These are phyloP conservation scores for Lipophrys pholis DNA, from an alignment of 2,113 vertebrate species.

Conservation along the genomic window DNA sequence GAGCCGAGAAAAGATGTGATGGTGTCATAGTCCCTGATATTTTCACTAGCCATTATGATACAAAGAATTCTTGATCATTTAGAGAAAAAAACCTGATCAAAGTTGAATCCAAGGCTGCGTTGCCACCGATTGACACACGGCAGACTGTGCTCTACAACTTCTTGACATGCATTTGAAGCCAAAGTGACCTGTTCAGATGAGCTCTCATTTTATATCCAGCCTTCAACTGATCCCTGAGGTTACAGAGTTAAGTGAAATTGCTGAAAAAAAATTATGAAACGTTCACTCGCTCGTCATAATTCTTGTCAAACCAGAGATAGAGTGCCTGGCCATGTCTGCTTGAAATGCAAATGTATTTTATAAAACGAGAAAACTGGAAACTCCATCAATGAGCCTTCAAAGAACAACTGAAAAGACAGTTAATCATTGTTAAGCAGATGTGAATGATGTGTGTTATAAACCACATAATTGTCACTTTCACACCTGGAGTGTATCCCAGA, in stretches of 20 bases:
- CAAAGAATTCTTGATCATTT: neutral
- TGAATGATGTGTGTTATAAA: too few relatives aligned
- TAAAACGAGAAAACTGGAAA: too few relatives aligned
- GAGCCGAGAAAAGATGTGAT: slow-evolving; percentile 79
- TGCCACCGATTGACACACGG: neutral
- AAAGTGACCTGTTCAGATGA: neutral
- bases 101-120: neutral
- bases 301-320: too few relatives aligned
- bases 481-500: too few relatives aligned
- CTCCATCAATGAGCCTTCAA: too few relatives aligned
- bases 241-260: slow-evolving; percentile 16
- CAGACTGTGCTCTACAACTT: neutral
- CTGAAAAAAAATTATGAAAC: neutral
- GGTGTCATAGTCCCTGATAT: slow-evolving; percentile 83
- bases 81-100: too few relatives aligned
- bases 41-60: neutral
- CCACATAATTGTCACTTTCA: too few relatives aligned
- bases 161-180: neutral
- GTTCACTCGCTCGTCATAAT: too few relatives aligned
- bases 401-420: too few relatives aligned
- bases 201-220: neutral
- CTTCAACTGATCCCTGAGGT: slow-evolving; percentile 11
- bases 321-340: too few relatives aligned
- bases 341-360: too few relatives aligned
- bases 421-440: too few relatives aligned